A percentile compares a stretch with the other conserved stretches of the same genome.
phyloP scores from a whole-genome alignment of 2,113 vertebrate species.

The Danionella cerebrum region DNA sequence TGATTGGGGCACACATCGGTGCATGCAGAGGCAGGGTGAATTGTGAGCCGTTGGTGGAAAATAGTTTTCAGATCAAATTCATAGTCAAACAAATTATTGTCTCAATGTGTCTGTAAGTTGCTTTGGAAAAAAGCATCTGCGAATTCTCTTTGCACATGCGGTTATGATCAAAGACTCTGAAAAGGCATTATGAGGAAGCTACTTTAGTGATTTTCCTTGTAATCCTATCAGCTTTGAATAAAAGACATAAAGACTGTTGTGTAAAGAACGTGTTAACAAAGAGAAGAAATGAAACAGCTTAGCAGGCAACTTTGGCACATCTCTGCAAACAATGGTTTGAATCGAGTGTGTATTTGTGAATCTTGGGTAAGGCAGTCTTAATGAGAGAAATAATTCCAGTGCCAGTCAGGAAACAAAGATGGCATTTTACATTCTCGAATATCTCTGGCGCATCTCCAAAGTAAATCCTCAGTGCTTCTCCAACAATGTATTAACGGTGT shows the following conservation, averaged over 20 bases:
- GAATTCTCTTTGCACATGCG: too few relatives aligned
- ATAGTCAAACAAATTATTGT: too few relatives aligned
- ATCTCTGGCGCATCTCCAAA: conserved; percentile 12
- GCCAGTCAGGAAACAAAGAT: conserved; percentile 13
- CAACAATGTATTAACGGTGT: too few relatives aligned
- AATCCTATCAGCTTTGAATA: background rate
- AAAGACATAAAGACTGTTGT: background rate
- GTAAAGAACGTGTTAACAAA: background rate
- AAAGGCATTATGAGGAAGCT: background rate
- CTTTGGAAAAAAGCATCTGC: too few relatives aligned
- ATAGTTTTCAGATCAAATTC: too few relatives aligned
- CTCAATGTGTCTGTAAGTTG: too few relatives aligned
- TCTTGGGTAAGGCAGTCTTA: background rate
- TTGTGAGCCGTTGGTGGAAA: too few relatives aligned
- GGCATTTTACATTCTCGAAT: conserved; percentile 27
- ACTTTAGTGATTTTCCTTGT: background rate
- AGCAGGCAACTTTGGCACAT: background rate
- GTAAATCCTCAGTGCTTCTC: too few relatives aligned
- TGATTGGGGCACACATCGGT: too few relatives aligned
- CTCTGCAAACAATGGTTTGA: background rate
- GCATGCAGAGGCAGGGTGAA: too few relatives aligned
- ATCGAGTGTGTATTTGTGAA: background rate
- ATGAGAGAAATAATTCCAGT: background rate
- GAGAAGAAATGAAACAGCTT: background rate
- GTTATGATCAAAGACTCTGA: background rate